These are phyloP conservation scores for Orycteropus afer DNA, from an alignment of 2,113 vertebrate genomes.

Conservation along the genomic window DNA sequence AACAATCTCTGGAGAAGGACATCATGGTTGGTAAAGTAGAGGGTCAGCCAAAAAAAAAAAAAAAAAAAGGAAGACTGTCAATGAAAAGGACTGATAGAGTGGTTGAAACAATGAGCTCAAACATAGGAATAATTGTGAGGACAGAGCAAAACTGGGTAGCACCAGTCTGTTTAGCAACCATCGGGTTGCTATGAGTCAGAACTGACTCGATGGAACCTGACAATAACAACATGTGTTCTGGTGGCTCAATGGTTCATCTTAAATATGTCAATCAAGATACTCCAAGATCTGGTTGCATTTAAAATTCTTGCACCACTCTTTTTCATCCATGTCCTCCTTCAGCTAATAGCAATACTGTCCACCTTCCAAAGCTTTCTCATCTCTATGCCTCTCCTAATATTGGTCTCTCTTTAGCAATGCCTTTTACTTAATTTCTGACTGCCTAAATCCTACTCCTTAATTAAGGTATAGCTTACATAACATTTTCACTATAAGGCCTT, in stretches of 20 bases:
- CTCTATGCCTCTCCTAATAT: not conserved
- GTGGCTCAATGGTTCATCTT: not conserved
- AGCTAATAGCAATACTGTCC: not conserved
- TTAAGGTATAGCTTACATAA: not conserved
- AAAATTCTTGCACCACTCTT: not conserved
- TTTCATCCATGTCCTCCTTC: not conserved
- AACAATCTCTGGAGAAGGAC: not conserved
- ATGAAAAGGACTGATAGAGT: no score
- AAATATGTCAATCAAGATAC: not conserved
- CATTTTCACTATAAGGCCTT: not conserved
- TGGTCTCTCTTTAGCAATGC: not conserved
- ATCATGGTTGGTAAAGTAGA: not conserved
- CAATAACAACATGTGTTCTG: not conserved
- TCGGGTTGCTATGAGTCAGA: not conserved
- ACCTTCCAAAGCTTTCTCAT: not conserved
- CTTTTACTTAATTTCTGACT: not conserved
- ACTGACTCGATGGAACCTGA: not conserved
- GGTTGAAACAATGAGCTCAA: not conserved
- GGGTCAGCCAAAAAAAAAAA: no score
- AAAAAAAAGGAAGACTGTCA: no score
- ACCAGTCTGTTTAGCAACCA: no score
- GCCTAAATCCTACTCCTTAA: not conserved
- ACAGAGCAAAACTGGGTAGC: not conserved
- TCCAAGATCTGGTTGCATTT: not conserved
- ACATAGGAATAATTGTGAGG: not conserved